Base-by-base conservation (phyloP, 2,888 invertebrate species). In the Synanthedon tipuliformis region DNA sequence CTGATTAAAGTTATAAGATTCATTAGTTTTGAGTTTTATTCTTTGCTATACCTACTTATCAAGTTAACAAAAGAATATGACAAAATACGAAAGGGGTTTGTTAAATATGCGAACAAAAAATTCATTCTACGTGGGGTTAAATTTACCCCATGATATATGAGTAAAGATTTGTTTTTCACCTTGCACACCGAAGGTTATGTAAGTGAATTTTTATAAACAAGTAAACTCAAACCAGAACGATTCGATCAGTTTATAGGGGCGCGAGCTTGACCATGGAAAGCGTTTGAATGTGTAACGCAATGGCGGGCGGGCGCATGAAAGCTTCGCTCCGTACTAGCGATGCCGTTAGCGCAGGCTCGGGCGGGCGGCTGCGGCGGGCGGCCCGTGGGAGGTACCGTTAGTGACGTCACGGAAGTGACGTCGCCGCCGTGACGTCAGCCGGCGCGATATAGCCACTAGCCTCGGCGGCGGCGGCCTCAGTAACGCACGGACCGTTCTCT, bases 311-410 rank as follows among this genome's bases (percentile, higher is more conserved):
- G 70, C 73, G 75, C 76, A 69, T 66, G 78, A 82, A 84, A 83
- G 85, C 84, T 83, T 75, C 70, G 69, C 65, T 66, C 69, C 78
- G 76, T 82, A 85, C 87, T 76, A 78, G 82, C 82, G 81, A 66
- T 86, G 82, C 86, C 87, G 86, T 87, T 86, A 86, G 79, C 83
- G 84, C 81, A 83, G 84, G 81, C 81, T 83, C 86, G 84, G 86
- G 83, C 84, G 83, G 84, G 81, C 82, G 81, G 80, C 45, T 62
- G 71, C 68, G 71, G 66, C 64, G 67, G 84, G 85, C 85, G 83
- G 86, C 70, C 81, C 80, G 85, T 86, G 85, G 85, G 85, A 85
- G 85, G 86, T 87, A 84, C 88, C 87, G 87, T 86, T 87, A 86
- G 81, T 85, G 85, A 85, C 86, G 85, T 85, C 78, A 69, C 75